Evolutionary conservation across 2,113 vertebrate species (phyloP), one percentile per base, ranked within the genome.

Genomic region (Alligator mississippiensis): DNA sequence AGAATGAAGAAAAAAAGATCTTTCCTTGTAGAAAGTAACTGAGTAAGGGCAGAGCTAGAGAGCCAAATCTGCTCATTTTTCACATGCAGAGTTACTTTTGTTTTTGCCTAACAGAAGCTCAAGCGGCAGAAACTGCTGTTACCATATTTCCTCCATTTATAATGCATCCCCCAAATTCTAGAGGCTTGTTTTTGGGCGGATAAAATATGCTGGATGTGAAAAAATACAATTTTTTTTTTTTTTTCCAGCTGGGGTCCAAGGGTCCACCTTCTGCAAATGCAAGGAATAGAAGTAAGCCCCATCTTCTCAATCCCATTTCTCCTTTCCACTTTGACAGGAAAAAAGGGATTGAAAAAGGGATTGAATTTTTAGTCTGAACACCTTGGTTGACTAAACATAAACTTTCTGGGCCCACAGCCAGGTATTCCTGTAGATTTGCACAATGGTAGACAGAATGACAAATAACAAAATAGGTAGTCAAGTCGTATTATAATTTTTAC

Each of bases 231-330:
- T 93, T 80, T 96, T 96, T 87, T 24, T 96, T 72, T 95, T 47
- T 96, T 96, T 97, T 93, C 90, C 96, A 96, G 93, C 89, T 95
- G 93, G 91, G 85, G 57, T 0, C 85, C 79, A 84, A 80, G 88
- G 82, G 92, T 77, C 84, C 83, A 86, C 88, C 77, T 84, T 85
- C 89, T 94, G 82, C 77, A 55, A 90, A 63, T 82, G 60, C 80
- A 79, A 84, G 59, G 74, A 79, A 47, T 66, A 47, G 90, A 85
- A 93, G 47, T 6, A 79, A 72, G 81, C 70, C 68, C 88, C 54
- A 38, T 84, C 77, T 89, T 47, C 84, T 84, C 89, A 95, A 94
- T 92, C 85, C 84, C 91, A 0, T 95, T 95, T 94, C 94, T 88
- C 96, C 95, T 97, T 94, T 92, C 88, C 87, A 86, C 88, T 88